Conservation (phyloP, 2,113 vertebrate genomes). For the Ascaphus truei region DNA sequence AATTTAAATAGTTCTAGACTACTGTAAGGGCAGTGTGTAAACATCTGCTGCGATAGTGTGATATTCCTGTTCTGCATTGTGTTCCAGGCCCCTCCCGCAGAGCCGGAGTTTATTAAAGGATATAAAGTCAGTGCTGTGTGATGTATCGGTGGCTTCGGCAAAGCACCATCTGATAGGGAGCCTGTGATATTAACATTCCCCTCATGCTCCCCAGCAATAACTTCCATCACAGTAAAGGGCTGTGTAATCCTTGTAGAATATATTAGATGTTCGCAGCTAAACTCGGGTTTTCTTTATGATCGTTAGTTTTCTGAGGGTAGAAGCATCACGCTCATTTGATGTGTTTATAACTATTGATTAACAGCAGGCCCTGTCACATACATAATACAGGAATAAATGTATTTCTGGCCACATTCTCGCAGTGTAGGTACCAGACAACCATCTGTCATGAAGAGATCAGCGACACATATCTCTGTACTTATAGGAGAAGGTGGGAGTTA, state of each 20-base stretch:
- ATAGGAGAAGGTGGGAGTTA: too few species aligned
- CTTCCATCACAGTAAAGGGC: slow-evolving; percentile 35
- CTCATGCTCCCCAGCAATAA: slow-evolving; percentile 31
- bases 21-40: too few species aligned
- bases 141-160: slow-evolving; percentile 30
- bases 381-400: slow-evolving; percentile 25
- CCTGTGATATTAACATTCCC: slow-evolving; percentile 24
- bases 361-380: slow-evolving; percentile 27
- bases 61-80: slow-evolving; percentile 6
- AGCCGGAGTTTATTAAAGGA: slow-evolving; percentile 33
- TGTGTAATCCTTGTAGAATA: slow-evolving; percentile 35
- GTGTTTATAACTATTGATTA: slow-evolving; percentile 39
- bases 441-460: neutral
- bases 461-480: too few species aligned
- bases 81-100: neutral
- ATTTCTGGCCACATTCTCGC: slow-evolving; percentile 2
- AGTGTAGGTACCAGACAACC: neutral
- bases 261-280: slow-evolving; percentile 35
- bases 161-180: slow-evolving; percentile 23
- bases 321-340: slow-evolving; percentile 32
- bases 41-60: slow-evolving; percentile 3
- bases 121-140: slow-evolving; percentile 27
- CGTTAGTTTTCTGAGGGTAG: slow-evolving; percentile 31
- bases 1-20: too few species aligned
- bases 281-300: slow-evolving; percentile 33